These are phyloP conservation scores for Kradibia gibbosae DNA, from an alignment of 1,140 invertebrate genomes.

Conservation along the genomic window DNA sequence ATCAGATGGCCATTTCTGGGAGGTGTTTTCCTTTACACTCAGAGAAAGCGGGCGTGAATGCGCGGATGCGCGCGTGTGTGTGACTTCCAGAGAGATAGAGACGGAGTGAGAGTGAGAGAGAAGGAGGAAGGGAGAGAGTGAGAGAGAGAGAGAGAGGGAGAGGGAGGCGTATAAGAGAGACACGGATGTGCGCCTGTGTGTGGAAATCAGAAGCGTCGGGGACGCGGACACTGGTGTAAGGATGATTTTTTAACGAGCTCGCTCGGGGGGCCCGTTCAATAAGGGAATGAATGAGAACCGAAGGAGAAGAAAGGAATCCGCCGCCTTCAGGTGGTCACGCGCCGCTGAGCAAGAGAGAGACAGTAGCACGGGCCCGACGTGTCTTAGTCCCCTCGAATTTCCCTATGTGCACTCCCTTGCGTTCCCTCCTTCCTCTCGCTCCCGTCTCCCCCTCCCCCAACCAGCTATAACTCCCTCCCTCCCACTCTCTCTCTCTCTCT, in stretches of 20 bases:
- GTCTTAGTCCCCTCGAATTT: constrained; percentile 29
- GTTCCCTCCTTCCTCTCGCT: background rate
- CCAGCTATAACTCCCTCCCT: background rate
- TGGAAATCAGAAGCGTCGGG: constrained; percentile 16
- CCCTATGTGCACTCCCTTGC: background rate
- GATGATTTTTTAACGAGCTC: constrained; percentile 45
- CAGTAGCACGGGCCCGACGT: constrained; percentile 2
- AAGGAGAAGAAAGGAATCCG: constrained; percentile 35
- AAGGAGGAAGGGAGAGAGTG: background rate
- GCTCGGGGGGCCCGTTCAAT: background rate
- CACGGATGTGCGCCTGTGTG: background rate
- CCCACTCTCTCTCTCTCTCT: background rate
- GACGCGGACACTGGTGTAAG: background rate
- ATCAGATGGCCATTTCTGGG: background rate
- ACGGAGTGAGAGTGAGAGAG: background rate
- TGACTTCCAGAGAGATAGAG: background rate
- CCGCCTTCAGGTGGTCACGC: constrained; percentile 47
- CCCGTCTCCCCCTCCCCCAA: background rate
- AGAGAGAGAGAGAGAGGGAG: background rate
- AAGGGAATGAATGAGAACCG: constrained; percentile 5
- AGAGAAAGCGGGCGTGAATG: background rate
- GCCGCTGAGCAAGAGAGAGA: constrained; percentile 12
- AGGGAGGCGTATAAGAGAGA: background rate
- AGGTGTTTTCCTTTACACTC: background rate
- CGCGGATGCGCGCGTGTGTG: background rate